Base-by-base conservation (phyloP, 2,888 invertebrate genomes). In the Aspidiotus rigidus region DNA sequence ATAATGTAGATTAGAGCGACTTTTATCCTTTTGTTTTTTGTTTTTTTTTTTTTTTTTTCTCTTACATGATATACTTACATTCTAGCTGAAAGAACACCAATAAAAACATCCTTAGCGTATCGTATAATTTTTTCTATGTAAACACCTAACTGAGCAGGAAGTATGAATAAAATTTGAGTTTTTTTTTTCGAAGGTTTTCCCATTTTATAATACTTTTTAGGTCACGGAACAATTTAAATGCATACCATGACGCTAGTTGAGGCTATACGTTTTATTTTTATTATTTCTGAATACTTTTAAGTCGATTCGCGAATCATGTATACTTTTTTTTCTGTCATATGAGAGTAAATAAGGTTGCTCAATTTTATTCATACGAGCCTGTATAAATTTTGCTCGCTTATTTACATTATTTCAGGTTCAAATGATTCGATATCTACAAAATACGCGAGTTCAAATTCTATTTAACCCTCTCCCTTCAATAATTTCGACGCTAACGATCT, bases 341-440 rank as follows among this genome's bases (percentile, higher is more conserved):
- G 28, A 55, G 15, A 55, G 16, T 55, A 8, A 55, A 55, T 28
- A 59, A 59, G 60, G 60, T 67, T 67, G 67, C 67, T 67, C 67
- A 67, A 67, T 67, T 67, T 67, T 67, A 67, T 67, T 67, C 67
- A 59, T 67, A 67, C 67, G 59, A 67, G 67, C 67, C 67, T 60
- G 53, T 66, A 59, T 56, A 41, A 28, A 28, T 28, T 1, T 28
- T 28, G 5, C 28, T 28, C 28, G 28, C 28, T 28, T 28, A 28
- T 28, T 28, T 28, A 28, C 28, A 28, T 28, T 28, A 28, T 28
- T 28, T 28, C 28, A 28, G 28, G 5, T 28, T 28, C 28, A 28
- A 28, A 28, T 28, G 5, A 28, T 28, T 28, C 28, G 28, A 3
- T 28, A 28, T 5, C 28, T 5, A 28, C 28, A 28, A 28, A 28